Conservation (phyloP, 2,888 invertebrate genomes). For the Phalera bucephala region DNA sequence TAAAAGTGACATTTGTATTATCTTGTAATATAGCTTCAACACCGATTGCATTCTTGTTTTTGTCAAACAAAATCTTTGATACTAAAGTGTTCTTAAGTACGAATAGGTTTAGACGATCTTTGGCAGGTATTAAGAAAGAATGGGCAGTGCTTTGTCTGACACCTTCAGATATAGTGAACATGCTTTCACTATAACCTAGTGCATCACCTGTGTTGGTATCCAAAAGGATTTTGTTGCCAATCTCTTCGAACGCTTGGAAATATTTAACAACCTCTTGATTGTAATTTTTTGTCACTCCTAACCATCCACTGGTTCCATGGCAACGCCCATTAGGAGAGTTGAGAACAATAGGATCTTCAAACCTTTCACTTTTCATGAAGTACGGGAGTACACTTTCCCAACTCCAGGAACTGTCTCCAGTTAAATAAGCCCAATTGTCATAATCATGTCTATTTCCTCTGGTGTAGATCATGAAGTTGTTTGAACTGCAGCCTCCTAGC, state of each 20-base stretch:
- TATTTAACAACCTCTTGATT: constrained; percentile 29
- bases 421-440: constrained; percentile 72
- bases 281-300: constrained; percentile 51
- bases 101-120: constrained; percentile 46
- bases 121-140: constrained; percentile 60
- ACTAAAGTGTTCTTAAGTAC: constrained; percentile 69
- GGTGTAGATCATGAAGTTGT: constrained; percentile 78
- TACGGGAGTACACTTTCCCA: constrained; percentile 72
- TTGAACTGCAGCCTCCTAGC: constrained; percentile 78
- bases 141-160: constrained; percentile 70
- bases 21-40: constrained; percentile 51
- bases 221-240: constrained; percentile 54
- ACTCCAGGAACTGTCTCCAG: constrained; percentile 78
- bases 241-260: constrained; percentile 56
- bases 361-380: constrained; percentile 71
- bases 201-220: constrained; percentile 55
- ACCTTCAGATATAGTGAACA: constrained; percentile 66
- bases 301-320: constrained; percentile 60
- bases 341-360: constrained; percentile 25
- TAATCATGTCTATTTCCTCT: constrained; percentile 52
- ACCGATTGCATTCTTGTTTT: constrained; percentile 60
- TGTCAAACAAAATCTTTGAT: constrained; percentile 71
- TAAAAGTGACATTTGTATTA: constrained; percentile 32
- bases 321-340: constrained; percentile 23
- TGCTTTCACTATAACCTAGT: constrained; percentile 67